Percentiles rank a stretch among this genome's conserved stretches.
phyloP scores from a whole-genome alignment of 2,888 invertebrate species.

The Cordylochernes scorpioides region DNA sequence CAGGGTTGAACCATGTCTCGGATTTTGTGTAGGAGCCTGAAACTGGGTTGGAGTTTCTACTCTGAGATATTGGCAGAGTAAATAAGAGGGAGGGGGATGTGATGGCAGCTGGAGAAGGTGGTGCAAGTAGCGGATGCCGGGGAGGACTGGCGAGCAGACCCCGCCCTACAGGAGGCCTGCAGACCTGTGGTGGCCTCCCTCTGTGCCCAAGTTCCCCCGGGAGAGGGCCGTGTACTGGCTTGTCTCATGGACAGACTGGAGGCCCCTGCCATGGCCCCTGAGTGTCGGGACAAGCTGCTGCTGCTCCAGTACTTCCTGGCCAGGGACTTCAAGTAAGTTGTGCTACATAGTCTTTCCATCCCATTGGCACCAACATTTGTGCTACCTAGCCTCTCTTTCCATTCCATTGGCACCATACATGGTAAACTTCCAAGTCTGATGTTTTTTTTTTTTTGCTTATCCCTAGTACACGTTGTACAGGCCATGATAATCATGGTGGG shows the following conservation, averaged over 20 bases:
- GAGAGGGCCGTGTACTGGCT: constrained; percentile 33
- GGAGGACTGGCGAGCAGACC: constrained; percentile 84
- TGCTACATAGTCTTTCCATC: constrained; percentile 52
- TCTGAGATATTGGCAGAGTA: too few relatives aligned
- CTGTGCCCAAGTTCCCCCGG: constrained; percentile 33
- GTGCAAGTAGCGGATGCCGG: constrained; percentile 71
- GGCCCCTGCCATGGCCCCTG: constrained; percentile 49
- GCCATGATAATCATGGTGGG: too few relatives aligned
- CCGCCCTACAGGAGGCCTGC: constrained; percentile 57
- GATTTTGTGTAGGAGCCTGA: too few relatives aligned
- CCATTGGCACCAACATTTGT: too few relatives aligned
- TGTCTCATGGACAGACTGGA: constrained; percentile 81
- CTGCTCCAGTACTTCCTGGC: constrained; percentile 93
- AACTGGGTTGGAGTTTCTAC: too few relatives aligned
- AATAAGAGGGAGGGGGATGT: too few relatives aligned
- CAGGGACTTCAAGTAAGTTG: constrained; percentile 45
- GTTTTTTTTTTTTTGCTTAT: too few relatives aligned
- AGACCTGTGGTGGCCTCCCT: constrained; percentile 50
- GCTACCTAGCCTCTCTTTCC: too few relatives aligned
- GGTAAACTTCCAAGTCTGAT: too few relatives aligned
- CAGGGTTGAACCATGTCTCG: too few relatives aligned
- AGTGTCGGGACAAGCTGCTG: constrained; percentile 67
- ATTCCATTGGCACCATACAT: too few relatives aligned
- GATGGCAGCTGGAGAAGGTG: constrained; percentile 44
- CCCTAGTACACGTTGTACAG: too few relatives aligned